phyloP scores from a whole-genome alignment of 2,888 invertebrate species.

The Rhimphoctona megacephalus region DNA sequence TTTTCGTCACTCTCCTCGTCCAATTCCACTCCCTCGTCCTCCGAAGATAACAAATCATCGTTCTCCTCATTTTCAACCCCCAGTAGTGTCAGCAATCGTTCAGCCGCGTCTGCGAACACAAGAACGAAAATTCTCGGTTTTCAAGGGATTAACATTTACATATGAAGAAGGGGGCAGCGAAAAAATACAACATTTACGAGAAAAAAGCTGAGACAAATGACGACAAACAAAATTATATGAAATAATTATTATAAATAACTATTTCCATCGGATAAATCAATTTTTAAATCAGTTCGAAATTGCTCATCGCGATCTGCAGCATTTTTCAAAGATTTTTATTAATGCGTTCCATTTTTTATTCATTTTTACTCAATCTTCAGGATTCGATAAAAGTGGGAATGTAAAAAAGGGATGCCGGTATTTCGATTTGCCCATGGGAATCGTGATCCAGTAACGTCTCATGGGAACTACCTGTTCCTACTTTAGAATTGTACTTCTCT shows the following conservation, averaged over 20 bases:
- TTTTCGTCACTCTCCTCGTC: slow-evolving; percentile 74
- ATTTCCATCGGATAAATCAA: neutral
- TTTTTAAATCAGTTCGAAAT: neutral
- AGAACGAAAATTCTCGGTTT: neutral
- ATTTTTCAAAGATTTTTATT: neutral
- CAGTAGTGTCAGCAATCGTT: slow-evolving; percentile 78
- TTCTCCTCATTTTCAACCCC: slow-evolving; percentile 77
- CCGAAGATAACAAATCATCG: slow-evolving; percentile 76
- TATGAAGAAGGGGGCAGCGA: too few species aligned
- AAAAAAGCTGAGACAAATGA: neutral
- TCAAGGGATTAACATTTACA: neutral
- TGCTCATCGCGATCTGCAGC: neutral
- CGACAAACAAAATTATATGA: neutral
- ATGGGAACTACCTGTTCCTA: slow-evolving; percentile 82
- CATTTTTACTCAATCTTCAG: slow-evolving; percentile 12
- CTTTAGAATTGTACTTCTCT: slow-evolving; percentile 74
- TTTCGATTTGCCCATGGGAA: slow-evolving; percentile 78
- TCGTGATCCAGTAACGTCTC: slow-evolving; percentile 77
- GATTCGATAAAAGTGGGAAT: slow-evolving; percentile 70
- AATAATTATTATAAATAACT: neutral
- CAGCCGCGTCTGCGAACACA: slow-evolving; percentile 77
- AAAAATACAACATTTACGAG: neutral
- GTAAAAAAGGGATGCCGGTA: slow-evolving; percentile 35
- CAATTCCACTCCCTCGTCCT: slow-evolving; percentile 82
- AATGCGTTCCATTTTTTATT: neutral